Percentiles rank a stretch among this genome's conserved stretches.
phyloP scores from a whole-genome alignment of 2,888 invertebrate genomes.

The Drosophila lutescens region DNA sequence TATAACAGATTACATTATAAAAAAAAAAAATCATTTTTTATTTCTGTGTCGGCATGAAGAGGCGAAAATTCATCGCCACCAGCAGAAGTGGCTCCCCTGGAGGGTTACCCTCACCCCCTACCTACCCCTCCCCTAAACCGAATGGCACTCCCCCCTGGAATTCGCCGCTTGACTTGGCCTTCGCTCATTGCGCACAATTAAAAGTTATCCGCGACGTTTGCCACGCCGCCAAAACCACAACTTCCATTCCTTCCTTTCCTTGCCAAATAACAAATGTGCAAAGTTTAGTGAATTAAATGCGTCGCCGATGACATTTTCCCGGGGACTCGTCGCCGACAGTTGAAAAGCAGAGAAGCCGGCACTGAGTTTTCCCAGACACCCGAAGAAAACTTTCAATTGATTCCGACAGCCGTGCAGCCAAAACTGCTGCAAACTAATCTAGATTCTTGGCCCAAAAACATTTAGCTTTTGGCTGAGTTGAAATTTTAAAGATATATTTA shows the following conservation, averaged over 20 bases:
- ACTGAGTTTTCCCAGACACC: neutral
- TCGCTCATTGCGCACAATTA: constrained; percentile 70
- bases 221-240: constrained; percentile 41
- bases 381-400: constrained; percentile 28
- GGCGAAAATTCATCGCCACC: constrained; percentile 10
- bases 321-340: constrained; percentile 18
- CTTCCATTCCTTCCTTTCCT: neutral
- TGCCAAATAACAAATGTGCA: constrained; percentile 62
- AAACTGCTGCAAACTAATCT: constrained; percentile 24
- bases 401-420: constrained; percentile 10
- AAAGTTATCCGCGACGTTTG: constrained; percentile 54
- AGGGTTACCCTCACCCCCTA: neutral
- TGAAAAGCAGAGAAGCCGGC: constrained; percentile 8
- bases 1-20: too few species aligned
- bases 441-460: constrained; percentile 6
- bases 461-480: neutral
- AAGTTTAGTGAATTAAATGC: constrained; percentile 74
- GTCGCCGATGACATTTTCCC: constrained; percentile 52
- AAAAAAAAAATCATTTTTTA: neutral
- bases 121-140: neutral
- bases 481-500: neutral
- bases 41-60: neutral
- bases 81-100: constrained; percentile 30
- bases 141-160: neutral
- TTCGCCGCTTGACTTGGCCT: constrained; percentile 33